Conservation (phyloP, 2,797 vertebrate genomes). For the Fistularia commersonii region DNA sequence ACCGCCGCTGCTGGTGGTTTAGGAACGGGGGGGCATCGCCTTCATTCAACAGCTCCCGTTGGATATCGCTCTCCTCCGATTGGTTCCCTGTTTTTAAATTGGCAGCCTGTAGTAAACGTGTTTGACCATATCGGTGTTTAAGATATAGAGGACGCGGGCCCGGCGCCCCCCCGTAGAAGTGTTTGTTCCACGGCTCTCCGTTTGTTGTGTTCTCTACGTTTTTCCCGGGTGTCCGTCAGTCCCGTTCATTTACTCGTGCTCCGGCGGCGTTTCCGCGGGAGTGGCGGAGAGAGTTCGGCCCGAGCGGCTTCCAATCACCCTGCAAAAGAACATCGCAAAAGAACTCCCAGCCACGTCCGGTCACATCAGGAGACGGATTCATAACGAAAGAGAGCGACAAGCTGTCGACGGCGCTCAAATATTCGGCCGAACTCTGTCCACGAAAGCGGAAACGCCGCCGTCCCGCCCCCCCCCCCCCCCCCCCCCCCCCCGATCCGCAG, state of each 20-base stretch:
- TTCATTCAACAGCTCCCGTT: slow-evolving; percentile 44
- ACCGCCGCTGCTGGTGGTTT: too few relatives aligned
- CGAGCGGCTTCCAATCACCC: too few relatives aligned
- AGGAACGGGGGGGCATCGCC: too few relatives aligned
- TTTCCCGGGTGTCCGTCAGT: slow-evolving; percentile 42
- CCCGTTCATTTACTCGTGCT: slow-evolving; percentile 50
- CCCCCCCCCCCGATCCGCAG: slow-evolving; percentile 42
- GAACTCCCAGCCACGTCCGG: too few relatives aligned
- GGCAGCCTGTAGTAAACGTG: slow-evolving; percentile 51
- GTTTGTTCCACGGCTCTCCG: slow-evolving; percentile 40
- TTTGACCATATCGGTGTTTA: slow-evolving; percentile 57
- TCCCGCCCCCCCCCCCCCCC: too few relatives aligned
- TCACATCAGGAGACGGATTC: too few relatives aligned
- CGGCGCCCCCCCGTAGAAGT: slow-evolving; percentile 55
- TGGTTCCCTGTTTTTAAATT: slow-evolving; percentile 37
- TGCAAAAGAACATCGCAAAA: too few relatives aligned
- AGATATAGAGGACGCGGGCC: slow-evolving; percentile 60
- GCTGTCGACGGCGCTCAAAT: too few relatives aligned
- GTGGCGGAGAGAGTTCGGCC: slow-evolving; percentile 54
- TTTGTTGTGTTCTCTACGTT: slow-evolving; percentile 47
- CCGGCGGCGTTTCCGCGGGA: slow-evolving; percentile 38
- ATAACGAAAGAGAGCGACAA: too few relatives aligned
- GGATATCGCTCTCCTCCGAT: slow-evolving; percentile 46
- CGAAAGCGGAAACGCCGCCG: slow-evolving; percentile 30
- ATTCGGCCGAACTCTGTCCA: slow-evolving; percentile 56